Evolutionary conservation across 2,113 vertebrate genomes (phyloP), one percentile per base, ranked within the genome.

Genomic region (Neopipo cinnamomea): DNA sequence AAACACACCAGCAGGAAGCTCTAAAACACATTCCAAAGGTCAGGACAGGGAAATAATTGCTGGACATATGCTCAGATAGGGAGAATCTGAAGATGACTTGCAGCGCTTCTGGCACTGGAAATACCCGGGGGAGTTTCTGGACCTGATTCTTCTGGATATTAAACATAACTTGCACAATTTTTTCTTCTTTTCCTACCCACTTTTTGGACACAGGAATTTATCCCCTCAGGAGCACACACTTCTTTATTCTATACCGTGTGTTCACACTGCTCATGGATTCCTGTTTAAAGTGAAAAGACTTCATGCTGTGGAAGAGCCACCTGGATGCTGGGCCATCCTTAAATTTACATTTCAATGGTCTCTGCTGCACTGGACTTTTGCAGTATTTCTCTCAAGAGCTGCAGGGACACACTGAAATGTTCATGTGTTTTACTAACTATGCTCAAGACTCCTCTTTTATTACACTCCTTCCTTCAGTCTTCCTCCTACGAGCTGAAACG

Each of bases 401-500:
- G n/a, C 42, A 70, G 37, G 37, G 46, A 30, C 41, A 63, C 6
- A 52, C 21, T 62, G 83, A 46, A 73, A 47, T 8, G 30, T 41
- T 68, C 68, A 28, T 46, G 46, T 11, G 8, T 44, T 84, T 66
- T 17, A 17, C 41, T 85, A 77, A 63, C 88, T 83, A 56, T 1
- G 39, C 80, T 91, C 66, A 73, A 82, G 55, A 24, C 44, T 89
- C 61, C 59, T 89, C 15, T 74, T 47, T 21, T 17, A 21, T 79
- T 39, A 73, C 12, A 90, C 10, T 95, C 75, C 86, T 91, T 78
- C 89, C 73, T 88, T 62, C 83, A 73, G 87, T 41, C 89, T 94
- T 90, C 86, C 75, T 94, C 83, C 81, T 75, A 53, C 13, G 56
- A 86, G 94, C 73, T 89, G 89, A 63, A 93, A 87, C 65, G 52